A percentile compares a stretch with the other conserved stretches of the same genome.
Evolutionary conservation across 2,113 vertebrate genomes (phyloP).

Genomic region (Emydocephalus ijimae): DNA sequence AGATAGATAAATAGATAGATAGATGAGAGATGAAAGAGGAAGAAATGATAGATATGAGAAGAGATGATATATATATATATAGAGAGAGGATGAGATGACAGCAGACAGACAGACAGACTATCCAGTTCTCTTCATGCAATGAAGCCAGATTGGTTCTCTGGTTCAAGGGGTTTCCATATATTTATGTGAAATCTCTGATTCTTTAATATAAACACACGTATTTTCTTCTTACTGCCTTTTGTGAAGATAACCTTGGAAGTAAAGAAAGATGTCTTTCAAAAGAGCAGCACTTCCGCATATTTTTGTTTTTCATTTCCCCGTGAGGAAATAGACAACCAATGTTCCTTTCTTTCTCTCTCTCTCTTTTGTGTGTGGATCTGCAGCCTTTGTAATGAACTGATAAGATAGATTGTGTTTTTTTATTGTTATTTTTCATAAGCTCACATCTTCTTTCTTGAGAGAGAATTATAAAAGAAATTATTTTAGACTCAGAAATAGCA

Average conservation of each 20-base stretch:
- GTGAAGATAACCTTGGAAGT: slow-evolving; percentile 48
- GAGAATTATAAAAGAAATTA: slow-evolving; percentile 21
- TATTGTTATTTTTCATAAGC: slow-evolving; percentile 37
- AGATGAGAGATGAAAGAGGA: no score
- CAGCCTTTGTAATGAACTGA: slow-evolving; percentile 55
- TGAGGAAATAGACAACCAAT: slow-evolving; percentile 14
- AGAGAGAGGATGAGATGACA: no score
- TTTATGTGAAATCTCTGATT: slow-evolving; percentile 35
- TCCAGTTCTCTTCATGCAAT: neutral
- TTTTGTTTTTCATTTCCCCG: slow-evolving; percentile 18
- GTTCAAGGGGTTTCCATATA: neutral
- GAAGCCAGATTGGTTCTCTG: neutral
- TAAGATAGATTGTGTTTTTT: slow-evolving; percentile 39
- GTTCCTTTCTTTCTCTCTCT: slow-evolving; percentile 33
- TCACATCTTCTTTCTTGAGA: slow-evolving; percentile 39
- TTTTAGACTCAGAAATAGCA: neutral
- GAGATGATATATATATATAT: no score
- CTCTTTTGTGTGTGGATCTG: no score
- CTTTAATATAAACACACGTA: neutral
- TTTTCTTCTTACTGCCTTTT: slow-evolving; percentile 52
- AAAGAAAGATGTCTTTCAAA: slow-evolving; percentile 37
- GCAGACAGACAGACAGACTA: neutral
- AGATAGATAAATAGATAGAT: no score
- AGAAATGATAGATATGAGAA: no score
- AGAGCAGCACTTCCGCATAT: slow-evolving; percentile 17